Percentiles rank a stretch among this genome's conserved stretches.
Conservation (phyloP, 1,140 invertebrate species). For the Drosophila nikananu region DNA sequence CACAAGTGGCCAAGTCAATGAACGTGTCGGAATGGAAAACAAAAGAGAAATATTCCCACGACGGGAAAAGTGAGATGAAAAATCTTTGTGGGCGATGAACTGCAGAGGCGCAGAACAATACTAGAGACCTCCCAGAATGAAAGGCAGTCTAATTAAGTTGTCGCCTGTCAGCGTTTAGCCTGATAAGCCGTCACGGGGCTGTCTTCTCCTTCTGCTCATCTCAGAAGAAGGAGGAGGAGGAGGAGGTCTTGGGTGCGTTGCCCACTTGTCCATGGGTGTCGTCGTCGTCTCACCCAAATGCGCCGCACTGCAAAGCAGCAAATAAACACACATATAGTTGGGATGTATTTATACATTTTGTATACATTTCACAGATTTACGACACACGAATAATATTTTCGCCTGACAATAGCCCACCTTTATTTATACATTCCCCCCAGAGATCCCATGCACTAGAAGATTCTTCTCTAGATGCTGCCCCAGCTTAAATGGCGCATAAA, state of each 20-base stretch:
- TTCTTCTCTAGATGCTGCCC: slow-evolving; percentile 23
- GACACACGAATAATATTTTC: slow-evolving; percentile 36
- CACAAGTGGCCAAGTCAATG: slow-evolving; percentile 60
- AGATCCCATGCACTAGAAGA: slow-evolving; percentile 30
- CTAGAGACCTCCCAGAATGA: slow-evolving; percentile 43
- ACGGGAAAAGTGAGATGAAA: slow-evolving; percentile 21
- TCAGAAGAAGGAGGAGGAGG: neutral
- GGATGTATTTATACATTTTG: slow-evolving; percentile 34
- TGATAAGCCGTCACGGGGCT: slow-evolving; percentile 54
- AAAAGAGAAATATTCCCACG: slow-evolving; percentile 39
- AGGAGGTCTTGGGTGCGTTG: slow-evolving; percentile 32
- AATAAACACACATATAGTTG: slow-evolving; percentile 10
- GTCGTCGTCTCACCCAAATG: slow-evolving; percentile 43
- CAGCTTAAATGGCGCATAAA: slow-evolving; percentile 69
- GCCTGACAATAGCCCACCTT: slow-evolving; percentile 41
- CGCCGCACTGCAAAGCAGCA: slow-evolving; percentile 15
- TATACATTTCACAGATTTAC: slow-evolving; percentile 63
- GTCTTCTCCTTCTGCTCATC: slow-evolving; percentile 17
- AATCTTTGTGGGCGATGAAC: slow-evolving; percentile 17
- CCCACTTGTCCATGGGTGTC: slow-evolving; percentile 57
- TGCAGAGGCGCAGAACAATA: slow-evolving; percentile 29
- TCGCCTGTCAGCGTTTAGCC: slow-evolving; percentile 66
- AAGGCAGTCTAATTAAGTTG: slow-evolving; percentile 72
- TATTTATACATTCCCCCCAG: slow-evolving; percentile 24
- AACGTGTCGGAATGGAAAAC: slow-evolving; percentile 64